A percentile compares a stretch with the other conserved stretches of the same genome.
These are phyloP conservation scores for Cheirogaleus major DNA, from an alignment of 2,797 vertebrate species.

Conservation along the genomic window DNA sequence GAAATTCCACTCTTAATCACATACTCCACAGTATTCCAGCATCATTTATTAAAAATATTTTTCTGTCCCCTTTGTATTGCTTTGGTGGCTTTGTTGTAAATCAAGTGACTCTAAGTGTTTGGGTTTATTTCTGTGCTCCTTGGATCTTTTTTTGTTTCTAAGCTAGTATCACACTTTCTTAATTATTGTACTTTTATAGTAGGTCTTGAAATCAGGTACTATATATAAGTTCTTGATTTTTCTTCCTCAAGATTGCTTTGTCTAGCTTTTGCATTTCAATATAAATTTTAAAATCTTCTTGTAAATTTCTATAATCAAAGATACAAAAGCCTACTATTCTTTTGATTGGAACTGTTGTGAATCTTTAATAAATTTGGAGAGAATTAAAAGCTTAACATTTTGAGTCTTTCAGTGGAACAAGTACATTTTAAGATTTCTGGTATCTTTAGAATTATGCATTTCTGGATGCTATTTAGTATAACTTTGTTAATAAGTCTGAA, in stretches of 20 bases:
- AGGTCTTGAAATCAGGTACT: not conserved
- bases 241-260: not conserved
- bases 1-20: not conserved
- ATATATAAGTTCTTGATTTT: not conserved
- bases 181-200: too few relatives aligned
- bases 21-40: not conserved
- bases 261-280: not conserved
- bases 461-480: not conserved
- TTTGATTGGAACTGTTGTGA: not conserved
- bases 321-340: not conserved
- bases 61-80: not conserved
- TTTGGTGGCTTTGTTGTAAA: not conserved
- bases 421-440: not conserved
- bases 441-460: not conserved
- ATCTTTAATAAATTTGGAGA: not conserved
- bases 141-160: not conserved
- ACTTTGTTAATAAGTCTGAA: not conserved
- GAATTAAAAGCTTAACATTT: not conserved
- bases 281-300: not conserved
- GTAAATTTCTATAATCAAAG: not conserved
- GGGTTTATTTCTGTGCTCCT: not conserved
- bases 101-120: not conserved
- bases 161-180: not conserved
- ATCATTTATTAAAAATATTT: not conserved
- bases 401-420: not conserved